Percentiles rank a stretch among this genome's conserved stretches.
These are phyloP conservation scores for Anhinga anhinga DNA, from an alignment of 2,113 vertebrate genomes.

Conservation along the genomic window DNA sequence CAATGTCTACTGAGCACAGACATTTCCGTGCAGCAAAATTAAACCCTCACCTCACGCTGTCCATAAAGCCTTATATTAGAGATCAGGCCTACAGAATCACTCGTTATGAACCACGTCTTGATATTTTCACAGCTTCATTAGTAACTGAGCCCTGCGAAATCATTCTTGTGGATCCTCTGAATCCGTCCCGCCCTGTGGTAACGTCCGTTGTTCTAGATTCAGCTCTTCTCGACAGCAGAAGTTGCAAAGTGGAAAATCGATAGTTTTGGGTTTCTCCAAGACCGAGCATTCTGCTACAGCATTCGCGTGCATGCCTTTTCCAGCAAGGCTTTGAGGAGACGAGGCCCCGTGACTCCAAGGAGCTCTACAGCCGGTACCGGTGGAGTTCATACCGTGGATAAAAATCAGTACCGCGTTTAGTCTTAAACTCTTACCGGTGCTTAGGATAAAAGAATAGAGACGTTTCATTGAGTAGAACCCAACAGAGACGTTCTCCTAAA, in stretches of 20 bases:
- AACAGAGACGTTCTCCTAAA: background rate
- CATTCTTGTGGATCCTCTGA: background rate
- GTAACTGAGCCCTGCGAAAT: background rate
- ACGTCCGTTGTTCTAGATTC: accelerated
- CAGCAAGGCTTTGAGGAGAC: background rate
- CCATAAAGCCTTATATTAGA: accelerated
- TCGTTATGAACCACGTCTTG: background rate
- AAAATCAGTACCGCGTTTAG: accelerated
- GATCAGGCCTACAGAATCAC: background rate
- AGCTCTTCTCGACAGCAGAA: background rate
- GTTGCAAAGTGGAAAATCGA: background rate
- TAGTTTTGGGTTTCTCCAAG: background rate
- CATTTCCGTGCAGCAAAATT: background rate
- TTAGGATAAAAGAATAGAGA: background rate
- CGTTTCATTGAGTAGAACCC: background rate
- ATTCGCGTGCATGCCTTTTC: background rate
- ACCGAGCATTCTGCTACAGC: background rate
- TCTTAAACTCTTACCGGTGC: background rate
- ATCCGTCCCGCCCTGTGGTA: background rate
- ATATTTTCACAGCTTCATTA: background rate
- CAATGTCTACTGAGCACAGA: background rate
- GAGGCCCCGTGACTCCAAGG: background rate
- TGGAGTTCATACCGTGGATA: background rate
- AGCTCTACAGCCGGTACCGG: background rate
- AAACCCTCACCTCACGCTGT: background rate